Evolutionary conservation across 2,888 invertebrate genomes (phyloP), one percentile per base, ranked within the genome.

Genomic region (Acanthacorydalis orientalis): DNA sequence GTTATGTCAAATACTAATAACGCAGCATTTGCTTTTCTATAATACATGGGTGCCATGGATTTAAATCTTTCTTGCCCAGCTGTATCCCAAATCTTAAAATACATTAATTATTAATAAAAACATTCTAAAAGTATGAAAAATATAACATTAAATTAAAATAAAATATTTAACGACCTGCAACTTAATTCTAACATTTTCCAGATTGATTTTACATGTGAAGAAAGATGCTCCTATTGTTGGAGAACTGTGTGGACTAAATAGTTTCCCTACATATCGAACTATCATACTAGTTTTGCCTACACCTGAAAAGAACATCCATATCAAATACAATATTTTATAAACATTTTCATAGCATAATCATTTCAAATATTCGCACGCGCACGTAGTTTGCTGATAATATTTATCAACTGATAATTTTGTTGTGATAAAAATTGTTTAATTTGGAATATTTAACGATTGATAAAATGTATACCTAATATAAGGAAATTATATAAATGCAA

Each of bases 11-110:
- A 93, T 0, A 91, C 82, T 43, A 92, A 68, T 44, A 92, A 72
- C 0, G 92, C 92, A 0, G 88, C 90, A 62, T 89, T 90, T 0
- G 91, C 85, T 60, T 89, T 90, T 46, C 92, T 71, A 62, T 93
- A 93, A 63, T 92, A 93, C 88, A 92, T 89, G 7, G 93, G 92
- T 0, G 90, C 89, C 81, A 93, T 91, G 0, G 92, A 83, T 50
- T 85, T 75, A 63, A 90, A 93, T 44, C 88, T 64, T 64, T 89
- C 89, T 60, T 89, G 87, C 0, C 89, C 89, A 0, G 89, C 88
- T 1, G 89, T 89, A 64, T 89, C 89, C 89, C 89, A 89, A 4
- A 89, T 80, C 79, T 87, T 65, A 2, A 42, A 23, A 14, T 31
- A 42, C 1, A 12, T 39, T 9, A 7, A 16, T 15, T 15, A 12